These are phyloP conservation scores for Orchestia grillus DNA, from an alignment of 1,140 invertebrate genomes.

Conservation along the genomic window DNA sequence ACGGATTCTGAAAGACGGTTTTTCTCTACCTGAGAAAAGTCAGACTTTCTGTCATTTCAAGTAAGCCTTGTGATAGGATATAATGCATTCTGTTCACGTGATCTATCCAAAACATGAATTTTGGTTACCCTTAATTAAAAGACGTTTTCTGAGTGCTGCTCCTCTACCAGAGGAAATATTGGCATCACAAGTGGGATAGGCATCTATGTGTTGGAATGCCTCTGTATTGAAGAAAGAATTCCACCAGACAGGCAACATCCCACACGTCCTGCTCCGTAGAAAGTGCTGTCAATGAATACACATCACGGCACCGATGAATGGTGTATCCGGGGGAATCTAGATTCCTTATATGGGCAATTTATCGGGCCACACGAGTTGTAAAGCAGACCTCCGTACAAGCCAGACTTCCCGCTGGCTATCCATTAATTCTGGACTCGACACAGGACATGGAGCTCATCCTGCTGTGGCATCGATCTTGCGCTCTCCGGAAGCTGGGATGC, in stretches of 20 bases:
- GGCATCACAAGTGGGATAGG: no score
- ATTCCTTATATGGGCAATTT: not conserved
- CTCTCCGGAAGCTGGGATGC: not conserved
- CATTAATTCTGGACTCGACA: conserved; percentile 36
- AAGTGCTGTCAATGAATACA: not conserved
- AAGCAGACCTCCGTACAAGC: conserved; percentile 9
- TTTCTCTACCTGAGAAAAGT: no score
- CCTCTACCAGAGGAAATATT: no score
- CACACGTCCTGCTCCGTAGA: not conserved
- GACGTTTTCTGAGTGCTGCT: no score
- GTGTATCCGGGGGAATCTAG: not conserved
- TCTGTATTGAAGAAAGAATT: no score
- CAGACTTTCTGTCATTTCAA: no score
- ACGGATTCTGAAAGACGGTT: not conserved
- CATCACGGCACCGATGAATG: not conserved
- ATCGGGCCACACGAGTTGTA: not conserved
- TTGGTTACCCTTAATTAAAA: no score
- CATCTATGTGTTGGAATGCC: no score
- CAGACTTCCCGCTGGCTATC: conserved; percentile 4
- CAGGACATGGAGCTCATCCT: conserved; percentile 29
- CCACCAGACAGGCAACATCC: no score
- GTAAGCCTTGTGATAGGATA: no score
- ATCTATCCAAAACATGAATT: no score
- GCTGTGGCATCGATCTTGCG: conserved; percentile 28
- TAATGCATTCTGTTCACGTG: no score